Conservation (phyloP, 2,113 vertebrate species). For the Ibidorhyncha struthersii region DNA sequence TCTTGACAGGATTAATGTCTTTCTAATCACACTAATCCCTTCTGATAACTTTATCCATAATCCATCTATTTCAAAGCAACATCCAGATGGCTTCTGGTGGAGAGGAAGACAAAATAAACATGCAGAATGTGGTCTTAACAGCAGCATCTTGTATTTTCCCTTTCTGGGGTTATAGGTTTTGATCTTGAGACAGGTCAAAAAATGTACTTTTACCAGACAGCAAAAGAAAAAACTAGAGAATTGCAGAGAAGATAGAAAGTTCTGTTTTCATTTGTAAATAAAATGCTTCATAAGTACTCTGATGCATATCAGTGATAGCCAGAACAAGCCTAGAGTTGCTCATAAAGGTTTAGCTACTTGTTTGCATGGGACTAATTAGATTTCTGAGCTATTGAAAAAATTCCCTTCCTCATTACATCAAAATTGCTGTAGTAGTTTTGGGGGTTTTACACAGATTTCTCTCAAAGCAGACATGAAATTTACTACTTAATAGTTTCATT, state of each 20-base stretch:
- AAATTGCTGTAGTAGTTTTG: neutral
- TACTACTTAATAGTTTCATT: neutral
- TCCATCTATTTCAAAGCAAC: constrained; percentile 64
- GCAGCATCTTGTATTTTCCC: constrained; percentile 23
- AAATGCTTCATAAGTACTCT: neutral
- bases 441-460: neutral
- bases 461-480: neutral
- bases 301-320: neutral
- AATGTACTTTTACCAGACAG: neutral
- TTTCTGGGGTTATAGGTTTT: neutral
- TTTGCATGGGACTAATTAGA: neutral
- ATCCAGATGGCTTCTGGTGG: constrained; percentile 72
- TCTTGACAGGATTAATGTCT: constrained; percentile 71
- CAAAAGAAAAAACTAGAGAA: neutral
- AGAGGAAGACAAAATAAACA: constrained; percentile 56
- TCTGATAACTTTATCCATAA: constrained; percentile 76
- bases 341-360: neutral
- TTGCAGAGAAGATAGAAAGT: neutral
- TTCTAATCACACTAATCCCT: constrained; percentile 74
- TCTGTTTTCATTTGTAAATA: neutral
- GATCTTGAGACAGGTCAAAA: neutral
- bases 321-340: neutral
- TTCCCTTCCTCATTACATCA: neutral
- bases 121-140: constrained; percentile 43
- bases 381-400: neutral